These are phyloP conservation scores for Steinernema scapterisci DNA, from an alignment of 2,888 invertebrate genomes.

Conservation along the genomic window DNA sequence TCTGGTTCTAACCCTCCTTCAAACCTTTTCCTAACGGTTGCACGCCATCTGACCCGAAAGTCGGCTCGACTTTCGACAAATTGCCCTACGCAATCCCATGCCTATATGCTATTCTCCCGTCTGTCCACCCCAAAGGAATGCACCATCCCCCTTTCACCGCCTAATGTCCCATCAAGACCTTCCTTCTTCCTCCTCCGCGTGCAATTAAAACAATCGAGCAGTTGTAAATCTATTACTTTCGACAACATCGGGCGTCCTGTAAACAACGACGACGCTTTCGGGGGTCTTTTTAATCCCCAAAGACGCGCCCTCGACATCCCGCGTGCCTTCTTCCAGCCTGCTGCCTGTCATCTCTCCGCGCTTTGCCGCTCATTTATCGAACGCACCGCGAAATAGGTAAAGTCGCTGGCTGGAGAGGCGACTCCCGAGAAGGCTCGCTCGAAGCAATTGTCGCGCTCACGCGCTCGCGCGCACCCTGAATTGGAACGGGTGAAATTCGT, in stretches of 20 bases:
- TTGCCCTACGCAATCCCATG: neutral
- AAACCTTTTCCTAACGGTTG: neutral
- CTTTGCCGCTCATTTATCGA: constrained; percentile 23
- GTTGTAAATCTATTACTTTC: too few relatives aligned
- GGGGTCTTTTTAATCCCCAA: neutral
- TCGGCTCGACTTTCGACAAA: neutral
- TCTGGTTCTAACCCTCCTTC: too few relatives aligned
- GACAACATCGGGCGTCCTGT: too few relatives aligned
- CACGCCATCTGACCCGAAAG: neutral
- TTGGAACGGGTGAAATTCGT: constrained; percentile 32
- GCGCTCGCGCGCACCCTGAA: constrained; percentile 28
- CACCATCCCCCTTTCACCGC: neutral
- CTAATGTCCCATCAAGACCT: neutral
- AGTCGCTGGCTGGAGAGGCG: neutral
- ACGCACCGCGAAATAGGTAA: constrained; percentile 13
- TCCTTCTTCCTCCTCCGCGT: neutral
- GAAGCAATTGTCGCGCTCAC: constrained; percentile 33
- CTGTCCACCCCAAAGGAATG: neutral
- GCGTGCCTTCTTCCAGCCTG: constrained; percentile 17
- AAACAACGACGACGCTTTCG: neutral
- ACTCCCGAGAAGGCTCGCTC: constrained; percentile 23
- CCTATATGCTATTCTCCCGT: neutral
- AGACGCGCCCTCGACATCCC: neutral
- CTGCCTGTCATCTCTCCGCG: neutral
- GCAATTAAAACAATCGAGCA: neutral